phyloP scores from a whole-genome alignment of 1,140 invertebrate genomes.

The Chrysoperla carnea region DNA sequence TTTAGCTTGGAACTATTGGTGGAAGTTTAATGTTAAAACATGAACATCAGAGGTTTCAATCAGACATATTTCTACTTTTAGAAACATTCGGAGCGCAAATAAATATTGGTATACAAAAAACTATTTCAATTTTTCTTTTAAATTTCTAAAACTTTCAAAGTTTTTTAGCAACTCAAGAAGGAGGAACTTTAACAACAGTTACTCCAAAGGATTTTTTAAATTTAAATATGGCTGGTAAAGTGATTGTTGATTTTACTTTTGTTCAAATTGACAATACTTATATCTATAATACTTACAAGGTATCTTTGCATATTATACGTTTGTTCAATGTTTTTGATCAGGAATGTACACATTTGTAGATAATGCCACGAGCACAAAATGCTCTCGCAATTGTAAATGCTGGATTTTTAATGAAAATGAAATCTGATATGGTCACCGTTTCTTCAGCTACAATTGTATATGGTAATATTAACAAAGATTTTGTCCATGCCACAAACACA shows the following conservation, averaged over 20 bases:
- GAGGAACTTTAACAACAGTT: no score
- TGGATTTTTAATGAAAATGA: constrained; percentile 42
- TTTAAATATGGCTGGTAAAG: no score
- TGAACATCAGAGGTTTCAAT: constrained; percentile 52
- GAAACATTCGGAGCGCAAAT: constrained; percentile 43
- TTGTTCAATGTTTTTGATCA: constrained; percentile 13
- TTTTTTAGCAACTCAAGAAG: no score
- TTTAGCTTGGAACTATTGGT: constrained; percentile 50
- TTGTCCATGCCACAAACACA: constrained; percentile 48
- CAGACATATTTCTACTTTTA: constrained; percentile 58
- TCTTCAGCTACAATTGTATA: constrained; percentile 25
- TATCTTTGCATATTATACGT: constrained; percentile 23
- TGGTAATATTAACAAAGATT: constrained; percentile 49
- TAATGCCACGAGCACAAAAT: constrained; percentile 65
- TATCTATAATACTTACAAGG: no score
- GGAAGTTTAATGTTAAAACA: constrained; percentile 70
- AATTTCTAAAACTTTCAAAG: no score
- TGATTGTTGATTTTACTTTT: no score
- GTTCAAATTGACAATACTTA: no score
- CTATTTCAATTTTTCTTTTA: no score
- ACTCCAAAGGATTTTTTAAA: no score
- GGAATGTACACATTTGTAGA: constrained; percentile 30
- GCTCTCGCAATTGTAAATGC: constrained; percentile 70
- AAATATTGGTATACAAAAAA: no score
- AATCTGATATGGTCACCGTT: constrained; percentile 22